These are phyloP conservation scores for Cancer borealis DNA, from an alignment of 2,888 invertebrate genomes.

Conservation along the genomic window DNA sequence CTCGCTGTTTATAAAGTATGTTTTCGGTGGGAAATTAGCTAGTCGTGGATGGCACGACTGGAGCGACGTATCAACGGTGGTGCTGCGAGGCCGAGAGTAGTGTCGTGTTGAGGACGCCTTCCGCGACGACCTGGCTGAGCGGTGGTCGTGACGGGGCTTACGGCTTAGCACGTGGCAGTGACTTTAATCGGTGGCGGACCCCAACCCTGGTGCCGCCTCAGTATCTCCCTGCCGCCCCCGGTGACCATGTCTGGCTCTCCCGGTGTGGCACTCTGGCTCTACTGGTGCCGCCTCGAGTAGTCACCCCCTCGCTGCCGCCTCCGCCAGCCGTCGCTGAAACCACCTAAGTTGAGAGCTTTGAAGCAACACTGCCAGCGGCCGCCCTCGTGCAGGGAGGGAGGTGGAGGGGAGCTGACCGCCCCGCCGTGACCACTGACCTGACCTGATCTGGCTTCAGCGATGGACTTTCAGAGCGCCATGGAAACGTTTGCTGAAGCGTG, in stretches of 20 bases:
- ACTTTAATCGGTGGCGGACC: constrained; percentile 70
- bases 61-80: constrained; percentile 60
- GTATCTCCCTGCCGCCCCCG: neutral
- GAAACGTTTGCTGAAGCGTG: constrained; percentile 98
- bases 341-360: constrained; percentile 46
- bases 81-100: constrained; percentile 47
- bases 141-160: constrained; percentile 43
- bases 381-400: constrained; percentile 42
- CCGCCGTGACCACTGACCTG: constrained; percentile 21
- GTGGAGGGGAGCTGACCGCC: constrained; percentile 44
- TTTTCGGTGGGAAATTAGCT: constrained; percentile 75
- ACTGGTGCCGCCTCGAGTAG: constrained; percentile 30
- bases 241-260: constrained; percentile 52
- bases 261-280: neutral
- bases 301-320: constrained; percentile 38
- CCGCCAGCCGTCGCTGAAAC: constrained; percentile 32
- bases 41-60: constrained; percentile 74
- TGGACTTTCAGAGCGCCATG: constrained; percentile 99
- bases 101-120: constrained; percentile 6
- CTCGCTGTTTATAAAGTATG: constrained; percentile 76
- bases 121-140: constrained; percentile 41
- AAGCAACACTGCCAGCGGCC: constrained; percentile 17
- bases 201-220: constrained; percentile 40
- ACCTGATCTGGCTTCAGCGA: constrained; percentile 79
- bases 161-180: constrained; percentile 73